Conservation (phyloP, 2,888 invertebrate genomes). For the Operophtera brumata region DNA sequence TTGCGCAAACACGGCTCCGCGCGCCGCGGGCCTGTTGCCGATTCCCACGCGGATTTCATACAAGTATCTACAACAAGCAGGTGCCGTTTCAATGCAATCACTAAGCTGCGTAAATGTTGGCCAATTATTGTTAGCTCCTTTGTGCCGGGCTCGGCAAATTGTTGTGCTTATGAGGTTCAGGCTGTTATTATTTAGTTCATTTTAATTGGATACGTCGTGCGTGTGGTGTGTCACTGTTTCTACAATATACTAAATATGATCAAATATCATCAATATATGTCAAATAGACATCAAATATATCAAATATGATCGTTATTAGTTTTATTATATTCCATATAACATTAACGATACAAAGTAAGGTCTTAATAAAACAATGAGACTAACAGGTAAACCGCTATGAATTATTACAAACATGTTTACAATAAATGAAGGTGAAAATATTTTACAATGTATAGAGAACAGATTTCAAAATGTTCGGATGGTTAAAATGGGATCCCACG, state of each 20-base stretch:
- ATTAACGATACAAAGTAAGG: background rate
- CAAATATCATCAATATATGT: too few relatives aligned
- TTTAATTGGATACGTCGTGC: slow-evolving; percentile 18
- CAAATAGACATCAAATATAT: too few relatives aligned
- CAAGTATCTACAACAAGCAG: slow-evolving; percentile 61
- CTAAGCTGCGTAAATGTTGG: slow-evolving; percentile 52
- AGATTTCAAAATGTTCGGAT: slow-evolving; percentile 36
- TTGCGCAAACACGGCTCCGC: slow-evolving; percentile 32
- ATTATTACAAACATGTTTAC: background rate
- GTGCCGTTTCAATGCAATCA: slow-evolving; percentile 63
- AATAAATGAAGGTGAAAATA: background rate
- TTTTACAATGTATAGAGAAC: slow-evolving; percentile 19
- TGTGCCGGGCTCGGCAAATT: slow-evolving; percentile 34
- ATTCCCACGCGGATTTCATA: slow-evolving; percentile 80
- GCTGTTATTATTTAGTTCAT: too few relatives aligned
- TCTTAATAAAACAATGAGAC: background rate
- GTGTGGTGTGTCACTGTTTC: slow-evolving; percentile 5
- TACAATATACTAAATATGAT: background rate
- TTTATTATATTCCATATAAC: background rate
- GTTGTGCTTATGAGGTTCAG: slow-evolving; percentile 16
- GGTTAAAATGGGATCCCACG: slow-evolving; percentile 43
- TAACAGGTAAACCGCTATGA: slow-evolving; percentile 1
- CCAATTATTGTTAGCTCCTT: slow-evolving; percentile 45
- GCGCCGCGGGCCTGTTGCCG: slow-evolving; percentile 50
- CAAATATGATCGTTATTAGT: background rate